phyloP scores from a whole-genome alignment of 1,140 invertebrate genomes.

The Fopius arisanus region DNA sequence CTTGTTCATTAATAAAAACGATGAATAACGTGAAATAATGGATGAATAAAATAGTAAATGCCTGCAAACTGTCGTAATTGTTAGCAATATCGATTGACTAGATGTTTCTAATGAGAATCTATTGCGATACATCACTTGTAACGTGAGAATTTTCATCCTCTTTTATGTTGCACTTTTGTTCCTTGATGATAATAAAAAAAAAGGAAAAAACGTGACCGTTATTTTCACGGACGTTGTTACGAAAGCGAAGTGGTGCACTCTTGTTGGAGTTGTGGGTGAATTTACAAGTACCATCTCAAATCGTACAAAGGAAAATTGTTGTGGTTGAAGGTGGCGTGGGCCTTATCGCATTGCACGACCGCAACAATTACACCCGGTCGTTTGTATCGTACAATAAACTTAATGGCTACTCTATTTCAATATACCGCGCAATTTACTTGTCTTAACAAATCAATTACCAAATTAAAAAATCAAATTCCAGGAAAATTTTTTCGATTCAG shows the following conservation, averaged over 20 bases:
- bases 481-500: no score
- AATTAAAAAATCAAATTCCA: background rate
- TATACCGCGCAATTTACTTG: background rate
- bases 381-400: background rate
- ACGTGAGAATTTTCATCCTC: background rate
- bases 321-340: conserved; percentile 13
- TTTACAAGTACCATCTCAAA: conserved; percentile 4
- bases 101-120: background rate
- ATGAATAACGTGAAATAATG: no score
- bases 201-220: background rate
- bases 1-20: no score
- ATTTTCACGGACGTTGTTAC: conserved; percentile 20
- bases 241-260: background rate
- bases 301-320: conserved; percentile 7
- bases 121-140: background rate
- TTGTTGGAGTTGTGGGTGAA: background rate
- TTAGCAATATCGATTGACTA: no score
- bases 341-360: conserved; percentile 24
- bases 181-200: no score
- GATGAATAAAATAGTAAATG: no score
- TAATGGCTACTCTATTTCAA: background rate
- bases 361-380: background rate
- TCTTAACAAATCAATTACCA: background rate
- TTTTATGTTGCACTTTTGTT: background rate
- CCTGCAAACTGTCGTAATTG: no score